Base-by-base conservation (phyloP, 37 sponge, comb jelly and placozoan genomes). In the Corticium candelabrum region DNA sequence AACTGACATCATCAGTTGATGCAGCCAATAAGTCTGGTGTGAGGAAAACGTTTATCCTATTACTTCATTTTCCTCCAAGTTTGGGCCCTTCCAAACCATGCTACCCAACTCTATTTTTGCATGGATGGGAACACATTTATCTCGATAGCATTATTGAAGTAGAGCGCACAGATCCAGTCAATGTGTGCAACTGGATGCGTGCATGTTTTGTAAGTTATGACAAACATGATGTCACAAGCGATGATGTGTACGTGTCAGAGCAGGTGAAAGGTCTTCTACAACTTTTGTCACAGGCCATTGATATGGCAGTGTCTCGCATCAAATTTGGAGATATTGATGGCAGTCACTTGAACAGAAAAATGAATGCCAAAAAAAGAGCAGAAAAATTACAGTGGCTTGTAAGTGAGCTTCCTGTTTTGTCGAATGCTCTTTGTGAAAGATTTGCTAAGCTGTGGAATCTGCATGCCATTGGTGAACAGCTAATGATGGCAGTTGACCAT, bases 111-210 rank as follows among this genome's bases (percentile, higher is more conserved):
- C 76, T 83, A 33, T 94, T 94, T 80, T 86, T 94, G 80, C 74
- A 87, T 77, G 89, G 90, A 4, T 94, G 95, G 95, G 84, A 88
- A 38, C 86, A 88, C 68, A 77, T 39, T 32, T 94, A 90, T 72
- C 79, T 90, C n/a, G 95, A 94, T 27, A 50, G 62, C 11, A 21
- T 50, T 21, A 27, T 21, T 11, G 62, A 50, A 50, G 15, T 50
- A 27, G 62, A 50, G 11, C 15, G 21, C 62, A 21, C 11, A 50
- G 62, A 50, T 50, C 11, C 21, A 50, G 62, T 50, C 21, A 21
- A 50, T 50, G 62, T 50, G 15, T 11, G 21, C 11, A 11, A 50
- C 11, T 50, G 62, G 62, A 50, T 50, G 62, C 11, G n/a, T n/a
- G n/a, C n/a, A n/a, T n/a, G 21, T 27, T 50, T 50, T 50, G 62